Percentiles rank a stretch among this genome's conserved stretches.
phyloP scores from a whole-genome alignment of 2,797 vertebrate species.

The Anas bernieri region DNA sequence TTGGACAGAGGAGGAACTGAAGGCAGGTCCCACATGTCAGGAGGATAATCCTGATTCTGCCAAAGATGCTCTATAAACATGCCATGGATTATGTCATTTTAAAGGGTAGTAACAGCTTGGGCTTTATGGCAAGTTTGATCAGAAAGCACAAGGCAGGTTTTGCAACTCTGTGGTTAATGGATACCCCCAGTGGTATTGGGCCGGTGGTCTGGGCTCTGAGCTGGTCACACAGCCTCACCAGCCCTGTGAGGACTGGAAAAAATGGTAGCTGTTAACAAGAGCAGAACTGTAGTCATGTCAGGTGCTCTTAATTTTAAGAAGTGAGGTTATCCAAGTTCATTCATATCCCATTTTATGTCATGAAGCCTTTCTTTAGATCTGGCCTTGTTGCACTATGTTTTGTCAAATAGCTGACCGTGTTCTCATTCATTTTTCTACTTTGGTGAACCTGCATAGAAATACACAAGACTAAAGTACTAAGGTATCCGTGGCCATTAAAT shows the following conservation, averaged over 20 bases:
- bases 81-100: not conserved
- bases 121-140: not conserved
- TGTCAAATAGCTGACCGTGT: not conserved
- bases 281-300: not conserved
- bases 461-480: not conserved
- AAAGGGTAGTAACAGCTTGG: not conserved
- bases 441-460: not conserved
- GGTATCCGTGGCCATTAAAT: not conserved
- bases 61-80: not conserved
- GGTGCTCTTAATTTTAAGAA: not conserved
- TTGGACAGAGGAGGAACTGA: not conserved
- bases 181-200: not conserved
- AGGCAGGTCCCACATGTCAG: accelerated
- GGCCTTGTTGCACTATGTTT: not conserved
- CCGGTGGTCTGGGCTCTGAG: accelerated
- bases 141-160: not conserved
- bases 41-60: not conserved
- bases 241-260: not conserved
- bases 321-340: not conserved
- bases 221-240: not conserved
- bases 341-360: not conserved
- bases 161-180: not conserved
- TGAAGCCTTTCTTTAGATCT: not conserved
- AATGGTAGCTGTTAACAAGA: not conserved
- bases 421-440: not conserved